A percentile compares a stretch with the other conserved stretches of the same genome.
phyloP scores from a whole-genome alignment of 2,888 invertebrate species.

The Sycophila texana region DNA sequence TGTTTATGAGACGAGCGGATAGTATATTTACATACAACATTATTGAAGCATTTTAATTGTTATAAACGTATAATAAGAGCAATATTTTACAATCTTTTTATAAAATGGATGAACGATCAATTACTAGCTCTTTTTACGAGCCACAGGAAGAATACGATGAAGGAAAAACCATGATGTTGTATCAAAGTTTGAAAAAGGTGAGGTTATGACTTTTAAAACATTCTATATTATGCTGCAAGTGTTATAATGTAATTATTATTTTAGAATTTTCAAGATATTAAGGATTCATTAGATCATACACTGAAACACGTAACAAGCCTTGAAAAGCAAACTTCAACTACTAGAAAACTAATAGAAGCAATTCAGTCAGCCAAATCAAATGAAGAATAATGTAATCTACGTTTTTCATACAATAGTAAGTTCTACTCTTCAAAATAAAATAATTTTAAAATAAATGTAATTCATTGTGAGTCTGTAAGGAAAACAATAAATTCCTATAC shows the following conservation, averaged over 20 bases:
- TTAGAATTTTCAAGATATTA: constrained; percentile 33
- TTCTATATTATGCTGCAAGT: neutral
- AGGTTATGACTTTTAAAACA: constrained; percentile 8
- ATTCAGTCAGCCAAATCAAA: neutral
- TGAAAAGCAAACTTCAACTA: constrained; percentile 23
- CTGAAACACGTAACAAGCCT: neutral
- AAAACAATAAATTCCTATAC: no score
- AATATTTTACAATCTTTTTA: no score
- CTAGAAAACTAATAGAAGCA: constrained; percentile 32
- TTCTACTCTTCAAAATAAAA: no score
- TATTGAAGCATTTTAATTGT: no score
- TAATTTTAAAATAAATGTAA: no score
- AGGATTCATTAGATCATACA: neutral
- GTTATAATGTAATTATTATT: constrained; percentile 10
- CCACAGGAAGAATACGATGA: constrained; percentile 32
- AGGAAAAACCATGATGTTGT: constrained; percentile 24
- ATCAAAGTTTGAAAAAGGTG: constrained; percentile 35
- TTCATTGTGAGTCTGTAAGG: no score
- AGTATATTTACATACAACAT: no score
- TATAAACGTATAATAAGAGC: no score
- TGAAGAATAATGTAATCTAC: no score
- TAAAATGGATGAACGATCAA: constrained; percentile 37
- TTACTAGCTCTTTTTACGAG: constrained; percentile 41
- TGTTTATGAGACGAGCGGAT: no score
- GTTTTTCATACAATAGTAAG: no score